Percentiles rank a stretch among this genome's conserved stretches.
Evolutionary conservation across 2,113 vertebrate species (phyloP).

Genomic region (Eulacestoma nigropectus): DNA sequence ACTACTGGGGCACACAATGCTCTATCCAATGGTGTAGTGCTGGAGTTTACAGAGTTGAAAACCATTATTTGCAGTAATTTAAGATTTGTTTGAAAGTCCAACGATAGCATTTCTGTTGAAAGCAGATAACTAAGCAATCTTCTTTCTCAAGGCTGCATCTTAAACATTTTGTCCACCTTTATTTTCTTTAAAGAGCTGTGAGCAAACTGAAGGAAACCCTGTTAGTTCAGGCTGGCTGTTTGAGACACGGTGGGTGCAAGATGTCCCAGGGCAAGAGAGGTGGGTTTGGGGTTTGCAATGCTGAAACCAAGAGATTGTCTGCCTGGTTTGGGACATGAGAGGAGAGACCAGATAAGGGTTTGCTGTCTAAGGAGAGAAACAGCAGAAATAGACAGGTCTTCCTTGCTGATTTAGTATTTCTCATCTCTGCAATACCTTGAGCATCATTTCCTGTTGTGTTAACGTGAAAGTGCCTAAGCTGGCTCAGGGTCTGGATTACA

Average conservation of each 20-base stretch:
- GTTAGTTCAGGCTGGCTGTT: neutral
- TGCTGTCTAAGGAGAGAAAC: neutral
- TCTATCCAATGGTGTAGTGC: too few species aligned
- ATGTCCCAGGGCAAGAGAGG: neutral
- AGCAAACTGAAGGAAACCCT: neutral
- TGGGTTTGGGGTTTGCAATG: neutral
- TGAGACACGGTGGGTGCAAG: neutral
- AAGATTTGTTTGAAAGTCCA: neutral
- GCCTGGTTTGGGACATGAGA: neutral
- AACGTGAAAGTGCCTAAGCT: neutral
- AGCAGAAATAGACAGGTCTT: neutral
- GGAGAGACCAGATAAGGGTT: neutral
- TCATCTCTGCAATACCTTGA: neutral
- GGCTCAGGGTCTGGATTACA: neutral
- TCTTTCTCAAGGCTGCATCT: neutral
- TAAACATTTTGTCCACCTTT: neutral
- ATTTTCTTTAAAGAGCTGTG: neutral
- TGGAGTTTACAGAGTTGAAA: neutral
- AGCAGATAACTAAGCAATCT: neutral
- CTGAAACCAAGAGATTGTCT: neutral
- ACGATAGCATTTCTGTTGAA: neutral
- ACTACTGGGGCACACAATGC: accelerated
- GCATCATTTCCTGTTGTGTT: neutral
- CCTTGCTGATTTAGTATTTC: neutral
- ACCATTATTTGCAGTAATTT: neutral